Percentiles rank a stretch among this genome's conserved stretches.
Evolutionary conservation across 2,888 invertebrate genomes (phyloP).

Genomic region (Bimastos eiseni): DNA sequence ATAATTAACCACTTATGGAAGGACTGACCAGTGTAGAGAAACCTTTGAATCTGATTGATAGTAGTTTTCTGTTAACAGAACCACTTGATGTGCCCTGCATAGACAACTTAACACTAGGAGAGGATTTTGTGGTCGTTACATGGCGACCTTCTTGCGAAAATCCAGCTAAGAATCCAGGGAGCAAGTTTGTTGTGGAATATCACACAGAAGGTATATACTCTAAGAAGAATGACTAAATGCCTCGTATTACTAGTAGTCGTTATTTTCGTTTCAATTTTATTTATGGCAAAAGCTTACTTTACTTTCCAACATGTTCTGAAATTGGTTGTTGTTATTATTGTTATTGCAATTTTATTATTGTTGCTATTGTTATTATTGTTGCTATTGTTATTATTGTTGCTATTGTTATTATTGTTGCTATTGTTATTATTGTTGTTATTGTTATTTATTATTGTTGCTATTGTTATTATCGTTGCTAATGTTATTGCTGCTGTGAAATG

Average conservation of each 20-base stretch:
- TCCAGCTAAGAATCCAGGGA: conserved; percentile 8
- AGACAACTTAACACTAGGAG: conserved; percentile 20
- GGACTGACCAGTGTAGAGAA: not conserved
- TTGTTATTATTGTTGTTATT: too few relatives aligned
- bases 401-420: too few relatives aligned
- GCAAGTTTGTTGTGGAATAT: conserved; percentile 13
- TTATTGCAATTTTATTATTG: too few relatives aligned
- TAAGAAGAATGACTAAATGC: not conserved
- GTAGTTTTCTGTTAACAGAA: not conserved
- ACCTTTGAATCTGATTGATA: not conserved
- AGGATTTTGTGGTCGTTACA: conserved; percentile 25
- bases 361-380: not conserved
- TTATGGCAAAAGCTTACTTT: not conserved
- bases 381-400: not conserved
- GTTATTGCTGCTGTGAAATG: not conserved
- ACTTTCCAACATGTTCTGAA: not conserved
- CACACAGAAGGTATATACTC: not conserved
- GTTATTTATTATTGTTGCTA: not conserved
- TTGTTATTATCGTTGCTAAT: not conserved
- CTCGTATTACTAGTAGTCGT: not conserved
- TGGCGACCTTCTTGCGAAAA: not conserved
- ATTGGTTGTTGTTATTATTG: not conserved
- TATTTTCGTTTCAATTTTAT: not conserved
- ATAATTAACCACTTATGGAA: not conserved
- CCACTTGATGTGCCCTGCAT: conserved; percentile 32